Evolutionary conservation across 2,888 invertebrate genomes (phyloP).

Genomic region (Macrosiphum euphorbiae): DNA sequence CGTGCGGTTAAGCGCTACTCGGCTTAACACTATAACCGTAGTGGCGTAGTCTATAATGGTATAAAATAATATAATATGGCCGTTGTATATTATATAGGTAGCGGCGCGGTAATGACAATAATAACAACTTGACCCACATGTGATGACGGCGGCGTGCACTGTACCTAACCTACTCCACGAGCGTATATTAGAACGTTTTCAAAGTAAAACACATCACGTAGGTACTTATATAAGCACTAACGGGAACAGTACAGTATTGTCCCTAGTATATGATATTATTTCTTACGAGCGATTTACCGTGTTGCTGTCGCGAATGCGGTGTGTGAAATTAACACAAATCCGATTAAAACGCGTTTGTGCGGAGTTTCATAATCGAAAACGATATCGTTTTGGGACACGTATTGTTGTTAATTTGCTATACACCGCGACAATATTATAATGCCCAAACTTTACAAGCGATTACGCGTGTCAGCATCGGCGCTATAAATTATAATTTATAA

Average conservation of each 20-base stretch:
- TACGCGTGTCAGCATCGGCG: neutral
- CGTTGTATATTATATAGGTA: neutral
- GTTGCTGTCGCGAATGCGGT: neutral
- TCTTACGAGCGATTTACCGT: neutral
- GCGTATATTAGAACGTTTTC: neutral
- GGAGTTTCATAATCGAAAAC: neutral
- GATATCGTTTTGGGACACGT: neutral
- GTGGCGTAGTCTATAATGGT: neutral
- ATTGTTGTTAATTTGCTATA: neutral
- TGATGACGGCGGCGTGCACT: neutral
- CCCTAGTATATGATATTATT: neutral
- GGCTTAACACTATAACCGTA: conserved; percentile 2
- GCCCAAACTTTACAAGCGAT: neutral
- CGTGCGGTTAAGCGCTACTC: neutral
- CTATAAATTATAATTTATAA: neutral
- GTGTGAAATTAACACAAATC: neutral
- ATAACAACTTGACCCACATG: conserved; percentile 31
- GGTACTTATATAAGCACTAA: neutral
- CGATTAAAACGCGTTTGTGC: conserved; percentile 15
- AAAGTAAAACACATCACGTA: neutral
- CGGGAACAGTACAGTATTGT: neutral
- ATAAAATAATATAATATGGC: neutral
- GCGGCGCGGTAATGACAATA: conserved; percentile 5
- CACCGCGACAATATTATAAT: neutral
- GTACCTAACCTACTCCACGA: neutral